These are phyloP conservation scores for Archaeoteleia sp. DNA, from an alignment of 2,888 invertebrate genomes.

Conservation along the genomic window DNA sequence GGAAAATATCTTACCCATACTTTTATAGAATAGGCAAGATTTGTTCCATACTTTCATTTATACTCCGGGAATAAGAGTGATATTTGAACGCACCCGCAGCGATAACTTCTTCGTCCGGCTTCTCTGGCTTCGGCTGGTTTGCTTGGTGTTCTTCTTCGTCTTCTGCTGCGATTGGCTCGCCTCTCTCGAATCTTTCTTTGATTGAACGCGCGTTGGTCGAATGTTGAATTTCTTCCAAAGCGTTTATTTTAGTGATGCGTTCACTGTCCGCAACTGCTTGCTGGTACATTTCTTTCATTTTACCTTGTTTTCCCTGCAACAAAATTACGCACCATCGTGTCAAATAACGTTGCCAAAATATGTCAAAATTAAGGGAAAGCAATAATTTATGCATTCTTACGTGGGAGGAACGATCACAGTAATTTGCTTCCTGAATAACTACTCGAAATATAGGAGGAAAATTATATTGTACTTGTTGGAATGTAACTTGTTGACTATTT, in stretches of 20 bases:
- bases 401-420: too few species aligned
- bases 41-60: too few species aligned
- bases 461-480: too few species aligned
- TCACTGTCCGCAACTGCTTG: conserved; percentile 91
- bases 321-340: too few species aligned
- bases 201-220: conserved; percentile 79
- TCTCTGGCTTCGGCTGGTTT: conserved; percentile 77
- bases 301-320: conserved; percentile 88
- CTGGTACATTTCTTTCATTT: conserved; percentile 94
- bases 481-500: too few species aligned
- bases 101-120: conserved; percentile 85
- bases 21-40: too few species aligned
- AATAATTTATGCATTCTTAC: too few species aligned
- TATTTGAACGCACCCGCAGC: conserved; percentile 81
- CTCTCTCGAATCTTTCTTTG: conserved; percentile 88
- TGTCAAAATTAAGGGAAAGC: too few species aligned
- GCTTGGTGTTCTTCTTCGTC: conserved; percentile 79
- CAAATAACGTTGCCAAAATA: too few species aligned
- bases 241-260: conserved; percentile 75
- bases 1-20: too few species aligned
- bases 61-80: background rate
- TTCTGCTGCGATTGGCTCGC: conserved; percentile 79
- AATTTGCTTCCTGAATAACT: too few species aligned
- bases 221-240: conserved; percentile 72
- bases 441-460: too few species aligned